Conservation (phyloP, 2,888 invertebrate genomes). For the Drosophila testacea region DNA sequence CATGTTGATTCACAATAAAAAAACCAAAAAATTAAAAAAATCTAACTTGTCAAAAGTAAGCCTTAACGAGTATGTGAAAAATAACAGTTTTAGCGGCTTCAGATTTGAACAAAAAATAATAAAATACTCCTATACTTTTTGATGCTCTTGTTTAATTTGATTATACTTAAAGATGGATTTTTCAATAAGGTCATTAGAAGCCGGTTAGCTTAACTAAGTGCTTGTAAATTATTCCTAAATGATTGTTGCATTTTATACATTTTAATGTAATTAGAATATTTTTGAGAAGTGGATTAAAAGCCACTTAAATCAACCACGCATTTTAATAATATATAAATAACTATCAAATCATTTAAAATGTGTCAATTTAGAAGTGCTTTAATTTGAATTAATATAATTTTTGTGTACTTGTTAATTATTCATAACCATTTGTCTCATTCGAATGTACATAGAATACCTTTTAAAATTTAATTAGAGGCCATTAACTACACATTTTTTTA, state of each 20-base stretch:
- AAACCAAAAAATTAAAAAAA: conserved; percentile 10
- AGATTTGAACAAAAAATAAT: background rate
- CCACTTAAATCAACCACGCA: no score
- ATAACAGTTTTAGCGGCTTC: conserved; percentile 1
- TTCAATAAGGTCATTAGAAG: background rate
- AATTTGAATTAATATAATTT: background rate
- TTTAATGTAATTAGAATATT: no score
- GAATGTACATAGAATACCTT: no score
- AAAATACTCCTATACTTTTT: background rate
- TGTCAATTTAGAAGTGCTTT: no score
- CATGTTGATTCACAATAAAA: conserved; percentile 12
- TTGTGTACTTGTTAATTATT: background rate
- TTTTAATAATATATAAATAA: no score
- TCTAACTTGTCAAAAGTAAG: background rate
- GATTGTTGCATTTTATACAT: no score
- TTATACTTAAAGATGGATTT: background rate
- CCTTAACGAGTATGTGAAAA: background rate
- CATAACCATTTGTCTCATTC: background rate
- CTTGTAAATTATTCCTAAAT: no score
- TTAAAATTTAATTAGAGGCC: no score
- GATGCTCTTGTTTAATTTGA: background rate
- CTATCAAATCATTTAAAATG: no score
- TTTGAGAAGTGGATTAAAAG: no score
- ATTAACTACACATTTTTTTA: no score
- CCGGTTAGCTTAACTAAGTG: background rate